Base-by-base conservation (phyloP, 2,113 vertebrate genomes). In the Tympanuchus pallidicinctus region DNA sequence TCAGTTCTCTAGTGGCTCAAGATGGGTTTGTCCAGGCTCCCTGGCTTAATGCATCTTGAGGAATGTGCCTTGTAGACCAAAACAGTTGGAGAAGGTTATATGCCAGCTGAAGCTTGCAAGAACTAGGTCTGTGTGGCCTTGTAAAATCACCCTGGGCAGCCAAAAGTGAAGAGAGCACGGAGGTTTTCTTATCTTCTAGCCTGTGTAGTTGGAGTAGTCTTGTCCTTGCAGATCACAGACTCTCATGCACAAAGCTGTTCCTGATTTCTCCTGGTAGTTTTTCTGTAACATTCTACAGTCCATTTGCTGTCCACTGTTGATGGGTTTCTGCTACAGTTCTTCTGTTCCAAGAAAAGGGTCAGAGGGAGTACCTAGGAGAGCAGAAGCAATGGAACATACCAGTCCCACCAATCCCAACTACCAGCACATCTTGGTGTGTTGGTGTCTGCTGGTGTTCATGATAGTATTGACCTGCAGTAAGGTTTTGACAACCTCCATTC, bases 271-370 rank as follows among this genome's bases (percentile, higher is more conserved):
- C 19, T 15, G 5, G 4, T 18, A 22, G 17, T 76, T 85, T 67
- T 36, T 12, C 16, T 4, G 0, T 21, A 22, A 24, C 3, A 6
- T 16, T 42, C 11, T 13, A 1, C 3, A 38, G 11, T 13, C 6
- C 16, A 27, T 73, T 47, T 47, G 30, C 22, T 45, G 10, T 12
- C 27, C 34, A 3, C n/a, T 9, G 3, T 2, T 6, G 36, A 11
- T 25, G 43, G 30, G 2, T 60, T 54, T 74, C 21, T 57, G 59
- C 34, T 76, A 40, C 6, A 10, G 8, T 40, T 93, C 9, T 43
- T 27, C 43, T 57, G 27, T 34, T 77, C 28, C 5, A 48, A n/a
- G 43, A n/a, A 52, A 78, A 6, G 17, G 27, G 32, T 13, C 54
- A 52, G 28, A 45, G 28, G 22, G 59, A 18, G 2, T 43, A 15